These are phyloP conservation scores for Gadopsis marmoratus DNA, from an alignment of 2,797 vertebrate species.

Conservation along the genomic window DNA sequence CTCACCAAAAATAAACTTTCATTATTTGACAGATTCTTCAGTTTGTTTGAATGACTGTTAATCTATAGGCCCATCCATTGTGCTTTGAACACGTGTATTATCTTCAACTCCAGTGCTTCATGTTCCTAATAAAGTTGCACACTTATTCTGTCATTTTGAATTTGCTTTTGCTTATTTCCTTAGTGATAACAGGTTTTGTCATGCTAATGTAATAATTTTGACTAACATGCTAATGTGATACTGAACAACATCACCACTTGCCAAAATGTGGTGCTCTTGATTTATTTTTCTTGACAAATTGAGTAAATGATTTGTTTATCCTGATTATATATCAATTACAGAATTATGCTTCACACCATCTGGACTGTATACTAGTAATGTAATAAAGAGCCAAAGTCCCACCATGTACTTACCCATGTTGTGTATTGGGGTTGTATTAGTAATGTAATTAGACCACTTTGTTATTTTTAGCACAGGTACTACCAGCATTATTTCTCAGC, in stretches of 20 bases:
- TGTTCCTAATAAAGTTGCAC: neutral
- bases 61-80: too few relatives aligned
- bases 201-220: constrained; percentile 18
- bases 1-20: too few relatives aligned
- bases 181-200: neutral
- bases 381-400: constrained; percentile 16
- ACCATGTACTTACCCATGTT: neutral
- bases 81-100: neutral
- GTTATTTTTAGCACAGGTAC: constrained; percentile 24
- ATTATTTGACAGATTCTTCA: too few relatives aligned
- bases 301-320: constrained; percentile 19
- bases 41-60: too few relatives aligned
- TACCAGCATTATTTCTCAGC: constrained; percentile 5
- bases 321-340: constrained; percentile 21
- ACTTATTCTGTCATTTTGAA: neutral
- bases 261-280: constrained; percentile 28
- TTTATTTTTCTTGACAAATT: constrained; percentile 19
- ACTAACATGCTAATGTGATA: neutral
- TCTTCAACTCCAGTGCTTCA: neutral
- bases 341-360: constrained; percentile 13
- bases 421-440: neutral
- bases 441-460: neutral
- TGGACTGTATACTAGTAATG: constrained; percentile 9
- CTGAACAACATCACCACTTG: neutral
- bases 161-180: neutral